Base-by-base conservation (phyloP, 2,888 invertebrate genomes). In the Cotesia congregata region DNA sequence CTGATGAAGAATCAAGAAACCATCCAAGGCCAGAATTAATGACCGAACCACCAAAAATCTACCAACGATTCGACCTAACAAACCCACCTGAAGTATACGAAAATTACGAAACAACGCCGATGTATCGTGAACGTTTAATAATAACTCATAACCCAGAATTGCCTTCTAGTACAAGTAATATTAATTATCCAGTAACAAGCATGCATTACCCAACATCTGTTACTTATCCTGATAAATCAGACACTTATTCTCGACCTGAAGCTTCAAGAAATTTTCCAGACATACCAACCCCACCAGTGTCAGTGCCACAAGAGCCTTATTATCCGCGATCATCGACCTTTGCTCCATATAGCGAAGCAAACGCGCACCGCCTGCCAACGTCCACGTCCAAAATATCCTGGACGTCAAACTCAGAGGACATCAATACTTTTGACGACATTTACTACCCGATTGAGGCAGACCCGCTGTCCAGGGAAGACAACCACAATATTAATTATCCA, bases 1-100 rank as follows among this genome's bases (percentile, higher is more conserved):
- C 50, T 12, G 50, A 50, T 3, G 12, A 50, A 50, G 50, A 50
- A 7, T 12, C 50, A 12, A 50, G 50, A 50, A 12, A 12, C 12
- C 12, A 50, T 12, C 9, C 7, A 12, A 50, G 50, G 7, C 50
- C 50, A 50, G 12, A 50, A 50, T 12, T 12, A 50, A 12, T 50
- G 12, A 50, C 50, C 3, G 50, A 50, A 1, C 7, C 9, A 50
- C 50, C 50, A 3, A 50, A 50, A 7, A 50, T 50, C 4, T 50
- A 50, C 12, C 9, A 20, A 38, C 0, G 74, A 77, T 50, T 50
- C 4, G 88, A 88, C 62, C 69, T 80, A 12, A 77, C 82, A 0
- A 30, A 15, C 4, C 67, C 72, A 15, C 60, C 73, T n/a, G 60
- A 70, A 39, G 30, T 67, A 61, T 40, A 65, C 38, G 72, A 15